Conservation (phyloP, 2,888 invertebrate species). For the Rotaria macrura region DNA sequence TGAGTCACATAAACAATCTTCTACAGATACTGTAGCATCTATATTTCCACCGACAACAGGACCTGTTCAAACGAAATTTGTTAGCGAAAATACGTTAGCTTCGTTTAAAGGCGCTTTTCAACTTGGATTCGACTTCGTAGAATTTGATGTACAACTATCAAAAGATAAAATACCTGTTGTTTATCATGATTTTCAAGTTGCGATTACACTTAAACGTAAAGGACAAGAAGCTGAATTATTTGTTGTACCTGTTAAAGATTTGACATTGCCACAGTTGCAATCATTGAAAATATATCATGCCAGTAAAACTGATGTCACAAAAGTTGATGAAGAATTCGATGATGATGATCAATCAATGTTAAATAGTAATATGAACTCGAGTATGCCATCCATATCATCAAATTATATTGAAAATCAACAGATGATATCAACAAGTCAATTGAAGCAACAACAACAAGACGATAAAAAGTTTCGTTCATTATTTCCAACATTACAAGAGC, state of each 20-base stretch:
- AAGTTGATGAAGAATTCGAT: neutral
- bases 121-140: constrained; percentile 84
- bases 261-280: neutral
- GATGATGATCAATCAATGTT: neutral
- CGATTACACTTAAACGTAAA: constrained; percentile 11
- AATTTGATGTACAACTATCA: constrained; percentile 93
- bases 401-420: neutral
- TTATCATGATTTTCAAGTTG: constrained; percentile 33
- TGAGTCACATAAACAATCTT: neutral
- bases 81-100: constrained; percentile 21
- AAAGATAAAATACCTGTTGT: constrained; percentile 65
- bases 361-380: neutral
- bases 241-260: neutral
- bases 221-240: constrained; percentile 4
- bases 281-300: constrained; percentile 9
- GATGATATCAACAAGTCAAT: neutral
- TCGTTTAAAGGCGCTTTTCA: constrained; percentile 33
- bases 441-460: neutral
- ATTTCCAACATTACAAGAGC: constrained; percentile 77
- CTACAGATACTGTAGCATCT: neutral
- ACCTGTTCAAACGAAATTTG: neutral
- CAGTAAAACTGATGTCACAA: neutral
- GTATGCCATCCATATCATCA: neutral
- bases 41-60: too few relatives aligned
- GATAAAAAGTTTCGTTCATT: constrained; percentile 17